Evolutionary conservation across 2,888 invertebrate species (phyloP).

Genomic region (Zygogramma bicolorata): DNA sequence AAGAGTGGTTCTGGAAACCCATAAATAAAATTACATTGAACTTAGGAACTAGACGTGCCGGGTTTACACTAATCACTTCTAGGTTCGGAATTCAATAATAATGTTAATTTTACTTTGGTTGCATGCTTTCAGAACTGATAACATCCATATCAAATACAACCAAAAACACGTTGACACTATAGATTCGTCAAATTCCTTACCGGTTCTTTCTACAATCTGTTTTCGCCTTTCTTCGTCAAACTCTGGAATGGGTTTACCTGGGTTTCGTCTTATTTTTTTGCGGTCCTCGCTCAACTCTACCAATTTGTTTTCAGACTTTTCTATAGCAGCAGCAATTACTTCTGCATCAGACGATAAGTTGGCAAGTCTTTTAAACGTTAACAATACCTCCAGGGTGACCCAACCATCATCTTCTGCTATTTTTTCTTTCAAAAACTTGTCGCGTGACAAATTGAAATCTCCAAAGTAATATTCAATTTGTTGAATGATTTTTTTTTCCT

Average conservation of each 20-base stretch:
- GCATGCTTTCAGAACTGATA: too few relatives aligned
- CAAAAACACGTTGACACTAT: too few relatives aligned
- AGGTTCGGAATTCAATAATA: too few relatives aligned
- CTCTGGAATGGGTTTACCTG: conserved; percentile 83
- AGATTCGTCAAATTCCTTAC: conserved; percentile 51
- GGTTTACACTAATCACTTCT: too few relatives aligned
- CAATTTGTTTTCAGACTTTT: conserved; percentile 79
- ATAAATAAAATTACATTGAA: too few relatives aligned
- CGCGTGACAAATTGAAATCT: conserved; percentile 90
- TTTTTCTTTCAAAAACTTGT: conserved; percentile 93
- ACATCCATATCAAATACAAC: too few relatives aligned
- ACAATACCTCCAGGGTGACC: conserved; percentile 86
- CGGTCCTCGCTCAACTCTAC: conserved; percentile 76
- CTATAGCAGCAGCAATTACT: conserved; percentile 80
- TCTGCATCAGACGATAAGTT: conserved; percentile 76
- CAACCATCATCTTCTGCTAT: conserved; percentile 89
- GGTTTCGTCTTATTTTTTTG: conserved; percentile 78
- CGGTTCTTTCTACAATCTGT: conserved; percentile 79
- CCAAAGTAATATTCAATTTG: conserved; percentile 82
- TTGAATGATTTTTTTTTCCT: conserved; percentile 75
- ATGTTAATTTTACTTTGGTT: too few relatives aligned
- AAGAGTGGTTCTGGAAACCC: too few relatives aligned
- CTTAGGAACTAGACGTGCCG: neutral
- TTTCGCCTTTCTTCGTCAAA: conserved; percentile 87
- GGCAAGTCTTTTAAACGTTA: conserved; percentile 90